Base-by-base conservation (phyloP, 1,140 invertebrate species). In the Ooceraea biroi region DNA sequence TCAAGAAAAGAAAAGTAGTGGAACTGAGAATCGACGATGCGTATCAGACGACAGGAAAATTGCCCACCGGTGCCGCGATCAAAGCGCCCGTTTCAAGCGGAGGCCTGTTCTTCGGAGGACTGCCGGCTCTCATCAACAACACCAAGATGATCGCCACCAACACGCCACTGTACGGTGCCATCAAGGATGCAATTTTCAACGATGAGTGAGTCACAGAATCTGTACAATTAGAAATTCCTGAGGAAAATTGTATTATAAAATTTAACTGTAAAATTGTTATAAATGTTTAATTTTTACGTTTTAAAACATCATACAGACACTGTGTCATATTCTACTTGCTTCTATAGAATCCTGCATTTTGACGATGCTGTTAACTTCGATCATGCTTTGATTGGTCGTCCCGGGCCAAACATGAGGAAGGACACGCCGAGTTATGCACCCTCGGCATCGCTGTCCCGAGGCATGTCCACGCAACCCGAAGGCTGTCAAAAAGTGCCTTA, bases 141-240 rank as follows among this genome's bases (percentile, higher is more conserved):
- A 94, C 94, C 10, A 95, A 95, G 46, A 95, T 96, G 91, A 94
- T 95, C 4, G 94, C 95, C 0, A 96, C 95, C 0, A 94, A 90
- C 25, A 89, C 93, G 58, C 95, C 95, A 63, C 93, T 97, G 8
- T 95, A 95, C 74, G 98, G 98, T 41, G 96, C 97, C 7, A 96
- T 98, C 25, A 96, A 96, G 87, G 97, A 98, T 94, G 95, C 97
- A 19, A 96, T 97, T 74, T 96, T 98, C 83, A 97, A 98, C 91
- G 96, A 97, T 85, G 95, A 96, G 97, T 97, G 94, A 95, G 96
- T 95, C 4, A 44, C 22, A 27, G 25, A 76, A 66, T 48, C 55
- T 19, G 19, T 25, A 30, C 30, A 27, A 65, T 82, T 74, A 22
- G n/a, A n/a, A 36, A 30, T 65, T 22, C 68, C 30, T 22, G 3